A percentile compares a stretch with the other conserved stretches of the same genome.
Evolutionary conservation across 1,140 invertebrate species (phyloP).

Genomic region (Caenorhabditis briggsae): DNA sequence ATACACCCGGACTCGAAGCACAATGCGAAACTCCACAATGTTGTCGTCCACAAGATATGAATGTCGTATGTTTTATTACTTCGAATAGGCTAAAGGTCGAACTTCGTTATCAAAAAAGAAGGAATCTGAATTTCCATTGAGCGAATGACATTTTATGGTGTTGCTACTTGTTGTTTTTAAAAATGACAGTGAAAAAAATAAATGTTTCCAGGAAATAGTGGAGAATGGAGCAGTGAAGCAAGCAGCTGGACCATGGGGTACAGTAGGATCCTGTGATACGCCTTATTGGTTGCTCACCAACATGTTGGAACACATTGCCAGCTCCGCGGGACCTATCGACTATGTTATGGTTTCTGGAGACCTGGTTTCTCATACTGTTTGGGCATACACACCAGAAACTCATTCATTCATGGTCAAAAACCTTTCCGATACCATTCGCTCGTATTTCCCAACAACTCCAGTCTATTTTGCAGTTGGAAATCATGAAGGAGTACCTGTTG

Average conservation of each 20-base stretch:
- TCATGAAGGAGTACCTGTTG: conserved; percentile 70
- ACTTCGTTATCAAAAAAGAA: not conserved
- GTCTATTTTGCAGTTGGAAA: conserved; percentile 71
- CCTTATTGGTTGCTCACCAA: conserved; percentile 72
- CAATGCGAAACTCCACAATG: conserved; percentile 57
- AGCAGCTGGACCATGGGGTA: conserved; percentile 67
- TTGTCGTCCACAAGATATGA: conserved; percentile 58
- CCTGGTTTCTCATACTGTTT: conserved; percentile 70
- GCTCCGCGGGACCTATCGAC: conserved; percentile 62
- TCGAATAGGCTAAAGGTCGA: not conserved
- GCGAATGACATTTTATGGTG: no score
- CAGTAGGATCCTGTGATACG: conserved; percentile 68
- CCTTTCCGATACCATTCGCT: conserved; percentile 66
- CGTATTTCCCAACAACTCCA: conserved; percentile 68
- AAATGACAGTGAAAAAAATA: not conserved
- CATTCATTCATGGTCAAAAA: conserved; percentile 62
- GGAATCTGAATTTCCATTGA: no score
- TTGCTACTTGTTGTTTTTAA: no score
- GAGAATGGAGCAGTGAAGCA: conserved; percentile 32
- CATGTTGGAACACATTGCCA: conserved; percentile 67
- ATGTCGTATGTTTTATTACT: conserved; percentile 10
- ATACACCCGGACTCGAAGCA: conserved; percentile 58
- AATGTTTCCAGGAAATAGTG: conserved; percentile 57
- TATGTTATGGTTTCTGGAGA: conserved; percentile 73
- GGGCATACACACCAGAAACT: conserved; percentile 47